phyloP scores from a whole-genome alignment of 2,797 vertebrate species.

The Labroides dimidiatus region DNA sequence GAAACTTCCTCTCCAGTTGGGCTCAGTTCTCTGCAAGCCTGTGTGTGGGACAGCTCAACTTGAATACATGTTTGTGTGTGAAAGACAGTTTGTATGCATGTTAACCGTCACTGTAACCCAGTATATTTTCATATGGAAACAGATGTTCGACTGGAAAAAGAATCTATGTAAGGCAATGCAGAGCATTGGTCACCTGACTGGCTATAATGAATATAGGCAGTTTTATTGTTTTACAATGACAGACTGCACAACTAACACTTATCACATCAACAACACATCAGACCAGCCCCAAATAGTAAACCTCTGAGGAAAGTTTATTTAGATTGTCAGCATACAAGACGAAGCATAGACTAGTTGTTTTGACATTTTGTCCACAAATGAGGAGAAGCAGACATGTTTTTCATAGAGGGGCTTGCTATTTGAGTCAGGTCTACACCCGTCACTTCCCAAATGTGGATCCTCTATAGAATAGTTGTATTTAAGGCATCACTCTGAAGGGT shows the following conservation, averaged over 20 bases:
- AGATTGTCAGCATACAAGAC: not conserved
- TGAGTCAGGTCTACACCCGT: slow-evolving; percentile 61
- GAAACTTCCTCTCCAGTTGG: slow-evolving; percentile 75
- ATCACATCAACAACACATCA: slow-evolving; percentile 37
- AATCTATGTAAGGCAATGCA: slow-evolving; percentile 64
- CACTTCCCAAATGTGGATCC: slow-evolving; percentile 45
- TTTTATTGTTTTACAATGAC: slow-evolving; percentile 57
- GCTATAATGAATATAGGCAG: slow-evolving; percentile 24
- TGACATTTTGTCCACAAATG: slow-evolving; percentile 12
- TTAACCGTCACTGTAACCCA: slow-evolving; percentile 69
- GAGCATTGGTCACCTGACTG: slow-evolving; percentile 61
- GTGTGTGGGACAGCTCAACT: slow-evolving; percentile 69
- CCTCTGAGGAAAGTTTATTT: slow-evolving; percentile 12
- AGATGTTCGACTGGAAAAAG: slow-evolving; percentile 56
- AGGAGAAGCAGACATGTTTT: slow-evolving; percentile 3
- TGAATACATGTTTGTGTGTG: slow-evolving; percentile 66
- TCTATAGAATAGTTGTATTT: slow-evolving; percentile 58
- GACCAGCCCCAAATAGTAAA: slow-evolving; percentile 47
- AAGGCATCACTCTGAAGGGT: slow-evolving; percentile 54
- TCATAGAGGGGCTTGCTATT: slow-evolving; percentile 38
- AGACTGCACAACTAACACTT: slow-evolving; percentile 60
- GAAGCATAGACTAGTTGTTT: not conserved
- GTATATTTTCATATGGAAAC: slow-evolving; percentile 79
- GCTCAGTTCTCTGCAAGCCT: slow-evolving; percentile 62
- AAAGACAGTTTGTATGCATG: slow-evolving; percentile 57